These are phyloP conservation scores for Eulemur albifrons DNA, from an alignment of 2,797 vertebrate species.

Conservation along the genomic window DNA sequence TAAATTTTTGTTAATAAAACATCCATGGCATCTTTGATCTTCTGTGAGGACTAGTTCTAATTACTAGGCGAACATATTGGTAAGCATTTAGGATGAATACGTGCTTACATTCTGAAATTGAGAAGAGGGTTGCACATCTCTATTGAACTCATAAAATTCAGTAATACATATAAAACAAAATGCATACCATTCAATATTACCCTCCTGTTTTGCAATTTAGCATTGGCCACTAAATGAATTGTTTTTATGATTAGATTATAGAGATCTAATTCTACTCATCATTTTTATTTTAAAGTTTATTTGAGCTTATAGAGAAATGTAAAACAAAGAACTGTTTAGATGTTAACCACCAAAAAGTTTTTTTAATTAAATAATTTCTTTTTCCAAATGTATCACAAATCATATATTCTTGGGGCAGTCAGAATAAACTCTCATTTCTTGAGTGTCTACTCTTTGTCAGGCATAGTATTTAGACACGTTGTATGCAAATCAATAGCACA, in stretches of 20 bases:
- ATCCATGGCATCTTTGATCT: not conserved
- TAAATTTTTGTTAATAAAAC: not conserved
- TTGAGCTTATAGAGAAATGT: slow-evolving; percentile 50
- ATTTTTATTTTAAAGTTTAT: not conserved
- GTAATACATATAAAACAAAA: slow-evolving; percentile 37
- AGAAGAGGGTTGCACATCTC: not conserved
- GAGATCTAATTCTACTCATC: not conserved
- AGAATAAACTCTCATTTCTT: slow-evolving; percentile 16
- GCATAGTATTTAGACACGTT: not conserved
- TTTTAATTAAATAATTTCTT: not conserved
- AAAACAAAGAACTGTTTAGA: not conserved
- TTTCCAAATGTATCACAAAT: not conserved
- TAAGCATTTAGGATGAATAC: not conserved
- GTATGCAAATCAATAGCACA: not conserved
- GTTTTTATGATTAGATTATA: not conserved
- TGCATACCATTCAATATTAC: not conserved
- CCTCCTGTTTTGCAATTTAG: not conserved
- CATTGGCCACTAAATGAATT: not conserved
- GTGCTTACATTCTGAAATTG: slow-evolving; percentile 30
- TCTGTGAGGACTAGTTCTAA: not conserved
- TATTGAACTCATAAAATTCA: not conserved
- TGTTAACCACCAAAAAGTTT: not conserved
- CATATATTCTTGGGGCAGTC: not conserved
- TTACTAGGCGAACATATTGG: not conserved
- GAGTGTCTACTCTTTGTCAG: not conserved